A percentile compares a stretch with the other conserved stretches of the same genome.
These are phyloP conservation scores for Drosophila trapezifrons DNA, from an alignment of 1,140 invertebrate genomes.

Conservation along the genomic window DNA sequence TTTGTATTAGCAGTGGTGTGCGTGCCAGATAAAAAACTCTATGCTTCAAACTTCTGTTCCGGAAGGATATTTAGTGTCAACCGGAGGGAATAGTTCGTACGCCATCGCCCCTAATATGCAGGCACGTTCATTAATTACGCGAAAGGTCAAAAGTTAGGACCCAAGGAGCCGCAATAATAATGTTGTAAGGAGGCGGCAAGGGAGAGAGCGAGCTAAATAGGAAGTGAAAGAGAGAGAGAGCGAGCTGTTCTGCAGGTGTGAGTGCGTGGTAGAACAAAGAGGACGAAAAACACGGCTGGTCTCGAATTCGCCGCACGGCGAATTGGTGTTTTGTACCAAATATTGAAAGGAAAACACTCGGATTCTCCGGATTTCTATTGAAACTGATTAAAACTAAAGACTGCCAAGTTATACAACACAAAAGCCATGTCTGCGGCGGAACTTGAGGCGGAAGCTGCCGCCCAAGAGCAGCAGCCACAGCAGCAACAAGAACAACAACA, in stretches of 20 bases:
- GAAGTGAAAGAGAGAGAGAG: conserved; percentile 1
- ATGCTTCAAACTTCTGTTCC: conserved; percentile 36
- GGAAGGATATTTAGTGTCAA: conserved; percentile 67
- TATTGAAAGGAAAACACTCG: conserved; percentile 30
- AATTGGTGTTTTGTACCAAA: conserved; percentile 22
- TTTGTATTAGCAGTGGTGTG: conserved; percentile 50
- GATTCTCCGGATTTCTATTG: conserved; percentile 5
- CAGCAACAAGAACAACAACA: conserved; percentile 39
- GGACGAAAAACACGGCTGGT: conserved; percentile 35
- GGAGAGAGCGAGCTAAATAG: conserved; percentile 8
- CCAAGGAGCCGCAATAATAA: conserved; percentile 45
- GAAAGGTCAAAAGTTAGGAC: conserved; percentile 78
- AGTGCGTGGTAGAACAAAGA: conserved; percentile 48
- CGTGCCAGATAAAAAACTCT: conserved; percentile 66
- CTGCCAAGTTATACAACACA: conserved; percentile 37
- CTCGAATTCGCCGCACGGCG: conserved; percentile 30
- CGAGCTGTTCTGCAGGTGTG: conserved; percentile 18
- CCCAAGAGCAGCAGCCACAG: conserved; percentile 58
- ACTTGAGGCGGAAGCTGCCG: conserved; percentile 64
- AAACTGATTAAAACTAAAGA: conserved; percentile 52
- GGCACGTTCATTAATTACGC: conserved; percentile 72
- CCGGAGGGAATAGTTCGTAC: conserved; percentile 30
- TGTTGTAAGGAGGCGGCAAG: conserved; percentile 48
- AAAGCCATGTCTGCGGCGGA: conserved; percentile 67
- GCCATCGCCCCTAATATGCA: conserved; percentile 58